Percentiles rank a stretch among this genome's conserved stretches.
phyloP scores from a whole-genome alignment of 2,113 vertebrate species.

The Ailurus styani region DNA sequence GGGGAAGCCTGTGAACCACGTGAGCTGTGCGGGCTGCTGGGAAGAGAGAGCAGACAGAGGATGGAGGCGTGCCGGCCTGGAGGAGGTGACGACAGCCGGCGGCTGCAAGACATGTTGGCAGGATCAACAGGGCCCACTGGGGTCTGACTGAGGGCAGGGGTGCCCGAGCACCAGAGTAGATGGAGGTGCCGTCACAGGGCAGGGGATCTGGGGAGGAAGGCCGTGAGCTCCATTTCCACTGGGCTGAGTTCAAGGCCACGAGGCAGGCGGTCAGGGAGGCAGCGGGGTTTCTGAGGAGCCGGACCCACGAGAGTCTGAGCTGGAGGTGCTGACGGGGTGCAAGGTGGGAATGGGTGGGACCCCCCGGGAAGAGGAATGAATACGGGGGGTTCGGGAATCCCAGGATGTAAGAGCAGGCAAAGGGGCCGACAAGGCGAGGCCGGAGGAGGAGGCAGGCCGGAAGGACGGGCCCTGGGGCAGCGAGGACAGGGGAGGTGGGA shows the following conservation, averaged over 20 bases:
- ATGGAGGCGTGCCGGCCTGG: not conserved
- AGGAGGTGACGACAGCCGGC: not conserved
- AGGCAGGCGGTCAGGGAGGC: not conserved
- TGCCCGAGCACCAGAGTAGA: not conserved
- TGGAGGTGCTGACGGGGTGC: not conserved
- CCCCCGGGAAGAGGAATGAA: not conserved
- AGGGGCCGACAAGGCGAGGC: not conserved
- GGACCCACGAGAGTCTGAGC: not conserved
- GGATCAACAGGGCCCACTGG: not conserved
- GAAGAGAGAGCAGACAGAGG: not conserved
- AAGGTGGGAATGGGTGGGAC: not conserved
- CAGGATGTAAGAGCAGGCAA: not conserved
- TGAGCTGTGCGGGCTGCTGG: not conserved
- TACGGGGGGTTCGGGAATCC: not conserved
- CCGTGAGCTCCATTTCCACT: not conserved
- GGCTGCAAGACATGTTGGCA: rapidly evolving
- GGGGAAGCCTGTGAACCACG: not conserved
- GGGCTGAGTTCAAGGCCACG: not conserved
- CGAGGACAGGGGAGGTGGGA: not conserved
- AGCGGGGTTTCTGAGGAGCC: not conserved
- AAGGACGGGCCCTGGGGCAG: not conserved
- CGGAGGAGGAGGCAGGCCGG: not conserved
- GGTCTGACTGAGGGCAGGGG: too few species aligned
- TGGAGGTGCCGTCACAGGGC: not conserved
- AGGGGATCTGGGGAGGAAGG: not conserved